Percentiles rank a stretch among this genome's conserved stretches.
These are phyloP conservation scores for Lytechinus variegatus DNA, from an alignment of 35 echinoderm and acorn worm species.

Conservation along the genomic window DNA sequence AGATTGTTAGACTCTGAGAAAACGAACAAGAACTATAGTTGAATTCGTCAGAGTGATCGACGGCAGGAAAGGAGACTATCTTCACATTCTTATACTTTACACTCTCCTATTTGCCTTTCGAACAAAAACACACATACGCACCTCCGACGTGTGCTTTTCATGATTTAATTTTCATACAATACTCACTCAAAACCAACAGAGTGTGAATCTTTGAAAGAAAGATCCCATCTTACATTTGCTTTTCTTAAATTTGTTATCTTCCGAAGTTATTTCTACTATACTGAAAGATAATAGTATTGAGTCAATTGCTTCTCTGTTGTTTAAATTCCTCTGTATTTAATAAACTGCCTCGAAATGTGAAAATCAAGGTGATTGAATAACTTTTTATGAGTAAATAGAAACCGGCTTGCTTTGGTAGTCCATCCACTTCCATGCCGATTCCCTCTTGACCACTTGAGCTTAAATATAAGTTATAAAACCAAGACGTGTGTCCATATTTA, in stretches of 20 bases:
- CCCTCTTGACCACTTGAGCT: neutral
- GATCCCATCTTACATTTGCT: neutral
- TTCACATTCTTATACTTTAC: neutral
- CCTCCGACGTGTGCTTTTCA: neutral
- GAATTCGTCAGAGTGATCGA: neutral
- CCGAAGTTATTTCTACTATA: neutral
- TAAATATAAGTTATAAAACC: no score
- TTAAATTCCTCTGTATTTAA: neutral
- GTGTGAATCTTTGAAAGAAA: neutral
- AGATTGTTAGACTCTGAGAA: neutral
- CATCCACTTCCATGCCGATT: neutral
- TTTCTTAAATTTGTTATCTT: neutral
- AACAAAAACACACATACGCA: conserved; percentile 13
- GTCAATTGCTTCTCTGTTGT: neutral
- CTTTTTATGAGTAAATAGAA: neutral
- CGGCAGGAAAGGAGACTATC: neutral
- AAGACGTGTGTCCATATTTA: no score
- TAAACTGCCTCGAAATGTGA: neutral
- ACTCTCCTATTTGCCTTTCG: neutral
- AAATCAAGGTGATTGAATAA: neutral
- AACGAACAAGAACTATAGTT: neutral
- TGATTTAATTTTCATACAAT: conserved; percentile 21
- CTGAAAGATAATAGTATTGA: neutral
- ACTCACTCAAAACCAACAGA: conserved; percentile 5
- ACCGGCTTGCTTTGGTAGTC: neutral